These are phyloP conservation scores for Wasmannia auropunctata DNA, from an alignment of 1,140 invertebrate species.

Conservation along the genomic window DNA sequence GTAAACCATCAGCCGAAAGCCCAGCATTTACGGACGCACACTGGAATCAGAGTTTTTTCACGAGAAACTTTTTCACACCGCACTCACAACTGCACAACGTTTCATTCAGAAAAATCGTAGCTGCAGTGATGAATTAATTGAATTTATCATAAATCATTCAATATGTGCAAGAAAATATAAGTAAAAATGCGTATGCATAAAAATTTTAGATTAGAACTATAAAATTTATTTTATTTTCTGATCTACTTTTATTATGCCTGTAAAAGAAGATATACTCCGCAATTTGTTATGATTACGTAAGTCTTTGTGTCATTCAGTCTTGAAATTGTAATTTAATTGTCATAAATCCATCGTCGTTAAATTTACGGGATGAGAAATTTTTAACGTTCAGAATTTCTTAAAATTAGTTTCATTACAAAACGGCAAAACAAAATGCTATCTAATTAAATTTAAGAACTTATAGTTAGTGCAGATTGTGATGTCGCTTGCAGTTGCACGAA, in stretches of 20 bases:
- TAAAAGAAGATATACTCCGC: background rate
- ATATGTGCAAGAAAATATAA: background rate
- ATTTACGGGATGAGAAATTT: background rate
- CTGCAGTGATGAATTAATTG: background rate
- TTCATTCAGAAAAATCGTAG: background rate
- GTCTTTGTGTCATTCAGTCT: background rate
- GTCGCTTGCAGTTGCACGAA: constrained; percentile 50
- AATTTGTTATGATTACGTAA: background rate
- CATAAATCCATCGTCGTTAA: background rate
- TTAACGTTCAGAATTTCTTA: constrained; percentile 1
- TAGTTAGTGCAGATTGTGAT: constrained; percentile 49
- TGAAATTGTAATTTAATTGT: constrained; percentile 11
- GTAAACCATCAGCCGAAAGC: constrained; percentile 59
- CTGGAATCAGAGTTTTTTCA: constrained; percentile 15
- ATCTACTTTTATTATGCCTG: background rate
- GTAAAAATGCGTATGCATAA: background rate
- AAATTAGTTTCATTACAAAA: background rate
- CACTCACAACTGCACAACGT: background rate
- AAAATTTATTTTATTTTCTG: constrained; percentile 6
- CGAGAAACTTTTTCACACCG: background rate
- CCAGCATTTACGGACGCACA: constrained; percentile 29
- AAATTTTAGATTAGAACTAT: background rate
- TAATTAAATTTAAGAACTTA: constrained; percentile 31
- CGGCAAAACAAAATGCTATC: background rate
- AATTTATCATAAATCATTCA: background rate